These are phyloP conservation scores for Orussus abietinus DNA, from an alignment of 1,140 invertebrate species.

Conservation along the genomic window DNA sequence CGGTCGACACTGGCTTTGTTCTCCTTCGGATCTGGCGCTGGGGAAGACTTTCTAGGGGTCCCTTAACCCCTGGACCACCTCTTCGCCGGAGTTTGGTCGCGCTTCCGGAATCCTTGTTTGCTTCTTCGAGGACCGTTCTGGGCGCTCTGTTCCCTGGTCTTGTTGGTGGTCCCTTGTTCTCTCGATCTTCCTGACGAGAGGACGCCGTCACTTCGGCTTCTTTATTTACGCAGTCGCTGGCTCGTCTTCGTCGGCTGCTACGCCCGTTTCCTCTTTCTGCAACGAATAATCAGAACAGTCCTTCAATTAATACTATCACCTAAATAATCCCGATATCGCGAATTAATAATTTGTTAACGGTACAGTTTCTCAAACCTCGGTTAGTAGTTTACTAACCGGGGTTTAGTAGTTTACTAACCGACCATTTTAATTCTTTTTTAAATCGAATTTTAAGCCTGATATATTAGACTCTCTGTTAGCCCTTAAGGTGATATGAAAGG, in stretches of 20 bases:
- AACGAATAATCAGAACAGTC: too few species aligned
- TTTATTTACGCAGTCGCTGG: constrained; percentile 33
- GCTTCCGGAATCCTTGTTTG: constrained; percentile 38
- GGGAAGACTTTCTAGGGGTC: constrained; percentile 25
- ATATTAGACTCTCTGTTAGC: too few species aligned
- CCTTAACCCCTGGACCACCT: constrained; percentile 28
- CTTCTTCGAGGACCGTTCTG: constrained; percentile 46
- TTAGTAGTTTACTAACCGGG: too few species aligned
- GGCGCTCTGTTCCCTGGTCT: constrained; percentile 38
- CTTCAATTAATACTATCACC: too few species aligned
- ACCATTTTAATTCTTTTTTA: too few species aligned
- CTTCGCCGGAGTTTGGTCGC: constrained; percentile 35
- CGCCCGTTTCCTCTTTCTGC: constrained; percentile 42
- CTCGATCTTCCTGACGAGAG: constrained; percentile 46
- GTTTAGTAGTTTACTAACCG: too few species aligned
- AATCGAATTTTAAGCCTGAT: too few species aligned
- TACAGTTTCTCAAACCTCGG: too few species aligned
- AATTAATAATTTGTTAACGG: background rate
- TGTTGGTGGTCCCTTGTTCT: constrained; percentile 47
- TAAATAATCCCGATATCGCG: too few species aligned
- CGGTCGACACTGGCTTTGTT: constrained; percentile 24
- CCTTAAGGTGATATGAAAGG: too few species aligned
- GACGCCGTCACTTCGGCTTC: constrained; percentile 26
- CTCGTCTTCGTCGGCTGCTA: constrained; percentile 36
- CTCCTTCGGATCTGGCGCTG: constrained; percentile 32